Evolutionary conservation across 2,888 invertebrate genomes (phyloP).

Genomic region (Sisyra terminalis): DNA sequence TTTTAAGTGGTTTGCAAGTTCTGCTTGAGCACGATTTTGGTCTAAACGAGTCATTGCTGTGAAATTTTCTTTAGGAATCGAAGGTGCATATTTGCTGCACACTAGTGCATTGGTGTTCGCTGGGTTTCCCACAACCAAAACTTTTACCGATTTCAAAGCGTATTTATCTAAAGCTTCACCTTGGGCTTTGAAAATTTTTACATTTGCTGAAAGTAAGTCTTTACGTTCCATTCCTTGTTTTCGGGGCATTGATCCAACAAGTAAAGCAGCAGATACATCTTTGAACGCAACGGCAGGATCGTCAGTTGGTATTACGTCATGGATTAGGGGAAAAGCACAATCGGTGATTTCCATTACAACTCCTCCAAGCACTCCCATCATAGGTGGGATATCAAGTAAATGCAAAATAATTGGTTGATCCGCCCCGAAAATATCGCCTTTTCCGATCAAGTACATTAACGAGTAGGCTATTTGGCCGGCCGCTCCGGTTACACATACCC

Average conservation of each 20-base stretch:
- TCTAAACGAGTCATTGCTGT: slow-evolving; percentile 96
- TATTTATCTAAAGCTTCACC: slow-evolving; percentile 83
- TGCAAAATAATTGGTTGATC: slow-evolving; percentile 76
- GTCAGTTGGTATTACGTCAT: slow-evolving; percentile 70
- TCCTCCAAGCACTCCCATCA: slow-evolving; percentile 94
- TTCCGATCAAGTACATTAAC: slow-evolving; percentile 82
- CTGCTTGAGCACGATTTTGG: slow-evolving; percentile 91
- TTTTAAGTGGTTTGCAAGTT: slow-evolving; percentile 57
- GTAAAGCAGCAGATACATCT: slow-evolving; percentile 87
- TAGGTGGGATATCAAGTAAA: slow-evolving; percentile 86
- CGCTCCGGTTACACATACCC: slow-evolving; percentile 93
- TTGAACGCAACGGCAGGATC: slow-evolving; percentile 87
- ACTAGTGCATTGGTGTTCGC: slow-evolving; percentile 98
- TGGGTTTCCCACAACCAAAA: slow-evolving; percentile 95
- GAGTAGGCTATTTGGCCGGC: slow-evolving; percentile 99
- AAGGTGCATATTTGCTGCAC: slow-evolving; percentile 88
- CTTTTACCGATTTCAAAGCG: slow-evolving; percentile 86
- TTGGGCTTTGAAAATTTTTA: slow-evolving; percentile 95
- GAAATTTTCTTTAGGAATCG: slow-evolving; percentile 91
- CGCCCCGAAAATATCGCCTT: slow-evolving; percentile 88
- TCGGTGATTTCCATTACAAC: slow-evolving; percentile 96
- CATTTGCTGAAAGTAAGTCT: slow-evolving; percentile 92
- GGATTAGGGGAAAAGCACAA: slow-evolving; percentile 80
- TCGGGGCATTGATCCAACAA: slow-evolving; percentile 97
- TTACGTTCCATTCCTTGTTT: slow-evolving; percentile 98